Evolutionary conservation across 2,888 invertebrate genomes (phyloP).

Genomic region (Petrolisthes cinctipes): DNA sequence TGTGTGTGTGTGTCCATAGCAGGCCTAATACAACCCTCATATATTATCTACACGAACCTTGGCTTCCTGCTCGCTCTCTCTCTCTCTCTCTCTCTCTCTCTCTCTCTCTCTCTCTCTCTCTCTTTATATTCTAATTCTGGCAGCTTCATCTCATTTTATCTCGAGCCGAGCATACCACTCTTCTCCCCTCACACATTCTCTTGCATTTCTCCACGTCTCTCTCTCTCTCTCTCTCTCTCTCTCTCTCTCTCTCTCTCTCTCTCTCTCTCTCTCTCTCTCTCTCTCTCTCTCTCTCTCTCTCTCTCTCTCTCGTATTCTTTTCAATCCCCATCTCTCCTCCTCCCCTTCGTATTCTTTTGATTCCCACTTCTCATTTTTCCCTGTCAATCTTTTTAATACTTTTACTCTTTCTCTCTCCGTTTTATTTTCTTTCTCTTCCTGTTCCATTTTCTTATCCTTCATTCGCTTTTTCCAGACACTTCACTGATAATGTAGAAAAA

Average conservation of each 20-base stretch:
- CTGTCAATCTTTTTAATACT: not conserved
- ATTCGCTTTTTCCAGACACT: too few species aligned
- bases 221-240: not conserved
- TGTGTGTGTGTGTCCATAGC: not conserved
- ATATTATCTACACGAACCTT: too few species aligned
- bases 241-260: conserved; percentile 11
- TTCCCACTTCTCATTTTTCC: conserved; percentile 8
- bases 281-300: conserved; percentile 9
- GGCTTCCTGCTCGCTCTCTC: too few species aligned
- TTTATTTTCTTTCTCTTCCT: not conserved
- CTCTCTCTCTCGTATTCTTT: not conserved
- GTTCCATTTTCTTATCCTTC: not conserved
- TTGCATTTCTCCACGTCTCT: not conserved
- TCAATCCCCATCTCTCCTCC: not conserved
- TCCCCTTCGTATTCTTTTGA: conserved; percentile 4
- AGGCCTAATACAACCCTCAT: too few species aligned
- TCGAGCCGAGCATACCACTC: too few species aligned
- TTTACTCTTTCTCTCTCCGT: conserved; percentile 11
- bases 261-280: conserved; percentile 6
- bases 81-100: too few species aligned
- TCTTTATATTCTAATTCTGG: not conserved
- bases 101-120: too few species aligned
- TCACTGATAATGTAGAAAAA: too few species aligned
- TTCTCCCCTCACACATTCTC: not conserved
- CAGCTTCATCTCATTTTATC: too few species aligned